Percentiles rank a stretch among this genome's conserved stretches.
phyloP scores from a whole-genome alignment of 1,140 invertebrate genomes.

The Drosophila kohkoa region DNA sequence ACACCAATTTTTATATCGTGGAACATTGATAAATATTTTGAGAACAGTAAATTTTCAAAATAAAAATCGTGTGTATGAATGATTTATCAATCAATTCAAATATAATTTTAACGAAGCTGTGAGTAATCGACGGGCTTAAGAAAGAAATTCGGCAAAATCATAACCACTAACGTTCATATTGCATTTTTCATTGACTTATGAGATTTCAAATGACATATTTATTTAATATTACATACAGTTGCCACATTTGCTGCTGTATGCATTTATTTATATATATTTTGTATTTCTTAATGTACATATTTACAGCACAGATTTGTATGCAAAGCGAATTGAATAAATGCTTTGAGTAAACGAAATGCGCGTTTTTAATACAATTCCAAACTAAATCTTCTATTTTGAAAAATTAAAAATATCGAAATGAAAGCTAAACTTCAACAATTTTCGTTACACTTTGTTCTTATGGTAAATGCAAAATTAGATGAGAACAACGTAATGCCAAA shows the following conservation, averaged over 20 bases:
- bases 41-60: too few species aligned
- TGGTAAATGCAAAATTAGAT: slow-evolving; percentile 35
- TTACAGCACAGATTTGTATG: slow-evolving; percentile 54
- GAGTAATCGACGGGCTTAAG: too few species aligned
- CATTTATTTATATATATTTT: slow-evolving; percentile 24
- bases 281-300: slow-evolving; percentile 64
- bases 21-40: too few species aligned
- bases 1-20: too few species aligned
- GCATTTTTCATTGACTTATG: slow-evolving; percentile 1
- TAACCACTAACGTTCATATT: too few species aligned
- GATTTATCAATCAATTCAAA: too few species aligned
- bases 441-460: slow-evolving; percentile 43
- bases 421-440: slow-evolving; percentile 43
- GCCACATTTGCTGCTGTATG: not conserved
- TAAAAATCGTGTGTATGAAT: too few species aligned
- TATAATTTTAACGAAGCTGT: too few species aligned
- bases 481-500: slow-evolving; percentile 30
- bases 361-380: slow-evolving; percentile 49
- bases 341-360: slow-evolving; percentile 52
- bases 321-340: slow-evolving; percentile 14
- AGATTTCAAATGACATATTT: slow-evolving; percentile 58
- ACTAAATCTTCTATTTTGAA: slow-evolving; percentile 31
- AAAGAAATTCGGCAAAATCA: too few species aligned
- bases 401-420: slow-evolving; percentile 32
- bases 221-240: slow-evolving; percentile 38